These are phyloP conservation scores for Scomber colias DNA, from an alignment of 2,113 vertebrate genomes.

Conservation along the genomic window DNA sequence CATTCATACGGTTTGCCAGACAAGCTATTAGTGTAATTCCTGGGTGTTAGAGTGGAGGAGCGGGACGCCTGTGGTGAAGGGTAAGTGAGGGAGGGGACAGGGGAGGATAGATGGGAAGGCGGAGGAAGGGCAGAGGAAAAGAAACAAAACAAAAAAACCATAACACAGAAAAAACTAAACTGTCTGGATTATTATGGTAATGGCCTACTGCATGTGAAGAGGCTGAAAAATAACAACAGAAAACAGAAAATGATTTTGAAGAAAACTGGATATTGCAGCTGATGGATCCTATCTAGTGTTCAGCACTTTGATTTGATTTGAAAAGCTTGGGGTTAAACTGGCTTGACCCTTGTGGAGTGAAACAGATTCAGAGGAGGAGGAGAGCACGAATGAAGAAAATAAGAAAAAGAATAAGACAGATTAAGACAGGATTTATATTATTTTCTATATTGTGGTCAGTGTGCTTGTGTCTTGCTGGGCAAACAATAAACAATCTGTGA, in stretches of 20 bases:
- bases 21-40: constrained; percentile 59
- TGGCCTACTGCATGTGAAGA: not conserved
- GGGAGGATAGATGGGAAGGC: constrained; percentile 5
- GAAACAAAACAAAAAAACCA: constrained; percentile 4
- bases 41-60: constrained; percentile 42
- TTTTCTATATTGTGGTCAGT: not conserved
- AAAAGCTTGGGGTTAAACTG: constrained; percentile 39
- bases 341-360: constrained; percentile 20
- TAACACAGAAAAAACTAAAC: not conserved
- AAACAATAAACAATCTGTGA: not conserved
- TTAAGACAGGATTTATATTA: not conserved
- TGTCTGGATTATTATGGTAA: not conserved
- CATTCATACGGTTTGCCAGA: constrained; percentile 54
- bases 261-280: constrained; percentile 16
- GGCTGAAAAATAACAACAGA: not conserved
- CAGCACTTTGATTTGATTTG: constrained; percentile 44
- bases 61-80: constrained; percentile 20
- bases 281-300: constrained; percentile 28
- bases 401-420: not conserved
- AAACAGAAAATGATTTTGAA: not conserved
- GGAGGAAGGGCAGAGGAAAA: constrained; percentile 9
- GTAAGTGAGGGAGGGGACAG: not conserved
- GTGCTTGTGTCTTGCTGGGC: constrained; percentile 3
- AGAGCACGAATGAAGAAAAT: constrained; percentile 8
- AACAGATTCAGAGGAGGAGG: not conserved